Evolutionary conservation across 2,113 vertebrate genomes (phyloP).

Genomic region (Rynchops niger): DNA sequence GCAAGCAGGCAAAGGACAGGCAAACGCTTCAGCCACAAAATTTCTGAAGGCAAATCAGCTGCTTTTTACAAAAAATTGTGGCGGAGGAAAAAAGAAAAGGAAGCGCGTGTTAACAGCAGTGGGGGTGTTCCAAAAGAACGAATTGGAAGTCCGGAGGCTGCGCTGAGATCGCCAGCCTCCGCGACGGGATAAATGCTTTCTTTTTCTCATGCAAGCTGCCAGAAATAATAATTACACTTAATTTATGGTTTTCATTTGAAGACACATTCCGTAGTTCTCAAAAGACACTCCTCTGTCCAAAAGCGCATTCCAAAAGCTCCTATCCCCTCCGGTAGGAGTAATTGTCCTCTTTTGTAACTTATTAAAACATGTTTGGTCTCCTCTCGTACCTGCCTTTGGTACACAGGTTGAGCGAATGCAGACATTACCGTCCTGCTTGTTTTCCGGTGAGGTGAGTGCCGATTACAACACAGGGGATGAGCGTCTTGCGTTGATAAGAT

Average conservation of each 20-base stretch:
- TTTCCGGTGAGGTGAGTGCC: background rate
- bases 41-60: background rate
- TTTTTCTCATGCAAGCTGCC: slow-evolving; percentile 29
- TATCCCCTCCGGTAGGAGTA: background rate
- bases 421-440: background rate
- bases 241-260: slow-evolving; percentile 26
- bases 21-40: background rate
- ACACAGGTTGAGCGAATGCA: background rate
- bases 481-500: background rate
- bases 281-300: slow-evolving; percentile 43
- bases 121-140: background rate
- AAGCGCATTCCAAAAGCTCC: slow-evolving; percentile 31
- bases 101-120: background rate
- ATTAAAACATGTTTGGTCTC: slow-evolving; percentile 12
- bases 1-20: background rate
- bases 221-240: slow-evolving; percentile 35
- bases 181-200: slow-evolving; percentile 14
- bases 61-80: background rate
- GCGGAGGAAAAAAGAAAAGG: background rate
- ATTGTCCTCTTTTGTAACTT: slow-evolving; percentile 21
- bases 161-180: background rate
- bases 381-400: background rate
- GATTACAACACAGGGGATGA: background rate
- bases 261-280: background rate
- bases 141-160: background rate